phyloP scores from a whole-genome alignment of 2,113 vertebrate genomes.

The Cephalopterus ornatus region DNA sequence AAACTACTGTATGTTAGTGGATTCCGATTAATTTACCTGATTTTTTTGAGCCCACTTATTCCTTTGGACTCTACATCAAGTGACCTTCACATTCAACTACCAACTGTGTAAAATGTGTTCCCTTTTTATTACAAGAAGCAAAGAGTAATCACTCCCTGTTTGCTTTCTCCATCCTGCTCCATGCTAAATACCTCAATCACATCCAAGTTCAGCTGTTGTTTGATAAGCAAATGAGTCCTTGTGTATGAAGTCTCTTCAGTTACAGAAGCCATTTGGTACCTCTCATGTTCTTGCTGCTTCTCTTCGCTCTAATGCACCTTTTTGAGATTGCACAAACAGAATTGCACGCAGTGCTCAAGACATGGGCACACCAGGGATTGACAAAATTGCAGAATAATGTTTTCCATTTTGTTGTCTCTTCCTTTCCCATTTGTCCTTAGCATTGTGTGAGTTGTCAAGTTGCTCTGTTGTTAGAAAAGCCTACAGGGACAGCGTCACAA shows the following conservation, averaged over 20 bases:
- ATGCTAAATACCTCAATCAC: not conserved
- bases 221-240: not conserved
- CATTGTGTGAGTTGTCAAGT: not conserved
- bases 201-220: not conserved
- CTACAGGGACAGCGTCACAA: not conserved
- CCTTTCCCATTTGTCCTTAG: constrained; percentile 21
- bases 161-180: not conserved
- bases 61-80: not conserved
- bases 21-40: not conserved
- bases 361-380: not conserved
- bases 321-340: not conserved
- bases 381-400: constrained; percentile 23
- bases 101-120: not conserved
- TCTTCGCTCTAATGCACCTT: not conserved
- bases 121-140: not conserved
- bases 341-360: not conserved
- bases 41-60: not conserved
- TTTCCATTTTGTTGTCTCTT: constrained; percentile 47
- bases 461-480: not conserved
- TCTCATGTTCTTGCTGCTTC: not conserved
- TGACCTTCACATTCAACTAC: not conserved
- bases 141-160: not conserved
- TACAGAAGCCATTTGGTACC: not conserved
- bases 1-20: not conserved
- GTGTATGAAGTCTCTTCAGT: not conserved